Evolutionary conservation across 2,888 invertebrate species (phyloP), one percentile per base, ranked within the genome.

Genomic region (Holacanthella duospinosa): DNA sequence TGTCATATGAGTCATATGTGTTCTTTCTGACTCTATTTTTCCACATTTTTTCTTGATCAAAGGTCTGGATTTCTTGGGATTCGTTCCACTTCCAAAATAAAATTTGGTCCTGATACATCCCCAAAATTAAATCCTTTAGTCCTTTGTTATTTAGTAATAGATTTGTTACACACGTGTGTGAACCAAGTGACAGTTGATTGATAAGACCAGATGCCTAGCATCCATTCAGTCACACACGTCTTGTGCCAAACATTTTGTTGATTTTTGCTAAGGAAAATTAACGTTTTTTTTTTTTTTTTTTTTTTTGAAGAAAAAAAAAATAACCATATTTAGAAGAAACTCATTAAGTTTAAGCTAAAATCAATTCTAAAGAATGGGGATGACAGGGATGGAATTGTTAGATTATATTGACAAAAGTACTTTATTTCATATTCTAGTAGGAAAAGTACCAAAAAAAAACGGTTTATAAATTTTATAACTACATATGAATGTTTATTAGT

Each of bases 121-220:
- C 19, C 48, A 48, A n/a, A 12, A 55, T 55, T 19, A 4, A 21
- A n/a, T n/a, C 24, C 4, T 53, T 26, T 61, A 61, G 59, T 56
- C 57, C 44, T 61, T 59, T 64, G 60, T 65, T 60, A 59, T 57
- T 61, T 36, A 36, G 53, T 58, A 55, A 63, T 60, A 65, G 66
- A 69, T 71, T 69, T 71, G 69, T 66, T 68, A 69, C 71, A 67
- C 69, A 68, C 63, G 65, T 66, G 64, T 9, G 16, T 48, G 48
- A 21, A 48, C 66, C 63, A 59, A 43, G 62, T 69, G 71, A 71
- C 69, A 60, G 60, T 64, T 67, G 72, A 72, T 70, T 64, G 72
- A 72, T 70, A 58, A 64, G 60, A 63, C 62, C 71, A 71, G 68
- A 69, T 71, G 70, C 60, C 57, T 67, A 43, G 44, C 54, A 44